Evolutionary conservation across 2,888 invertebrate species (phyloP), one percentile per base, ranked within the genome.

Genomic region (Ceriagrion tenellum): DNA sequence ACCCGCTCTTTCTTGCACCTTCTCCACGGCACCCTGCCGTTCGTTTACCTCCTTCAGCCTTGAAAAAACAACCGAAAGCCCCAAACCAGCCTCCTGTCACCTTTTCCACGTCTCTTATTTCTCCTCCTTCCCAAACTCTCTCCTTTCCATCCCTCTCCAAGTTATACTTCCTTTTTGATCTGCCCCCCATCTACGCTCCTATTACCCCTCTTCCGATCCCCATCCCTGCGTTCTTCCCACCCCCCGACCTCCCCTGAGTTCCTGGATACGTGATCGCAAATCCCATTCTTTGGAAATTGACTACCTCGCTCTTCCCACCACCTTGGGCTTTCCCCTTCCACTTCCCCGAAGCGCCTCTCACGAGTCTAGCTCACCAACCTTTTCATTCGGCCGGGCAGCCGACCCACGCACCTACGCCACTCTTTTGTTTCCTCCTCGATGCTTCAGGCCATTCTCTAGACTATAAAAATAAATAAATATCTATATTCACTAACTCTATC

Each of bases 221-320:
- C 40, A 16, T 3, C 47, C 40, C 88, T 23, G 16, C 88, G 6
- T 18, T 18, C 47, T 55, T 10, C 89, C 89, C 26, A 12, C 26
- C 47, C 55, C 12, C 26, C 89, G 12, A 10, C 18, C 3, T 35
- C n/a, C n/a, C 89, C n/a, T n/a, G 55, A 55, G 89, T 89, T 55
- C 16, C n/a, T 47, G 89, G 89, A 89, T 89, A 89, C 89, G 55
- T 55, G 55, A 89, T 89, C 89, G 55, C 55, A 89, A 89, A 89
- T 55, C 55, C 55, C 89, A 55, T 89, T 89, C n/a, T 55, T 23
- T 40, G 55, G 26, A 55, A 89, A 89, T 89, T 89, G 89, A 89
- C 89, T 89, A 55, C 55, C 26, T 89, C n/a, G 55, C 89, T 55
- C 23, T 16, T 89, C 55, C 89, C 55, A 3, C n/a, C 89, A 2